These are phyloP conservation scores for Nesogale talazaci DNA, from an alignment of 2,113 vertebrate genomes.

Conservation along the genomic window DNA sequence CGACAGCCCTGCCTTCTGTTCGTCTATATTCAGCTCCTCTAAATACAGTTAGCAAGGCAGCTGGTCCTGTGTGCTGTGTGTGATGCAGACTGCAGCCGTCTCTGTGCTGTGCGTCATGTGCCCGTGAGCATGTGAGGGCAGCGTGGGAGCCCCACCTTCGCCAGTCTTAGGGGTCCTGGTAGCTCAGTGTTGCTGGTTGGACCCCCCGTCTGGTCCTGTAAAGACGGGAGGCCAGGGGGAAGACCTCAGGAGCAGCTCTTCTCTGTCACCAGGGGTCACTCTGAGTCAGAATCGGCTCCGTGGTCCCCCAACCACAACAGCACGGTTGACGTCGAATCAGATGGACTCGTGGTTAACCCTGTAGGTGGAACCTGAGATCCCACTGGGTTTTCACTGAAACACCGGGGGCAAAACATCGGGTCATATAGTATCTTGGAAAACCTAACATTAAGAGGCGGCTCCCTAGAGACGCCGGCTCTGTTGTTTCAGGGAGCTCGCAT, in stretches of 20 bases:
- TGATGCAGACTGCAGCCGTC: background rate
- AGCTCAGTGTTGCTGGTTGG: background rate
- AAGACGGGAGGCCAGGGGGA: no score
- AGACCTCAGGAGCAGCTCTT: background rate
- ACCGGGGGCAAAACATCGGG: background rate
- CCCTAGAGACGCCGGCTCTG: background rate
- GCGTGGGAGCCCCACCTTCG: background rate
- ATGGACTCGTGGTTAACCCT: background rate
- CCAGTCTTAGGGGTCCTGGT: background rate
- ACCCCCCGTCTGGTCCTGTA: background rate
- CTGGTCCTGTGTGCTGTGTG: slow-evolving; percentile 39
- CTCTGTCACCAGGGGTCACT: background rate
- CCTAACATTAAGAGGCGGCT: slow-evolving; percentile 13
- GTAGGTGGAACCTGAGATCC: background rate
- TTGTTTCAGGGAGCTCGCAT: slow-evolving; percentile 34
- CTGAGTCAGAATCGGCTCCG: background rate
- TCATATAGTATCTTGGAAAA: slow-evolving; percentile 25
- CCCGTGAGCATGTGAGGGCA: background rate
- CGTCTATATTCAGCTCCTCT: slow-evolving; percentile 10
- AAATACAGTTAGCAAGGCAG: slow-evolving; percentile 54
- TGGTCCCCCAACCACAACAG: background rate
- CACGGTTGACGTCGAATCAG: background rate
- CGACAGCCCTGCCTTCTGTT: slow-evolving; percentile 36
- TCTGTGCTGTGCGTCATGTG: background rate
- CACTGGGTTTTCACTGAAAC: slow-evolving; percentile 6